phyloP scores from a whole-genome alignment of 2,113 vertebrate genomes.

The Nyctibius bracteatus region DNA sequence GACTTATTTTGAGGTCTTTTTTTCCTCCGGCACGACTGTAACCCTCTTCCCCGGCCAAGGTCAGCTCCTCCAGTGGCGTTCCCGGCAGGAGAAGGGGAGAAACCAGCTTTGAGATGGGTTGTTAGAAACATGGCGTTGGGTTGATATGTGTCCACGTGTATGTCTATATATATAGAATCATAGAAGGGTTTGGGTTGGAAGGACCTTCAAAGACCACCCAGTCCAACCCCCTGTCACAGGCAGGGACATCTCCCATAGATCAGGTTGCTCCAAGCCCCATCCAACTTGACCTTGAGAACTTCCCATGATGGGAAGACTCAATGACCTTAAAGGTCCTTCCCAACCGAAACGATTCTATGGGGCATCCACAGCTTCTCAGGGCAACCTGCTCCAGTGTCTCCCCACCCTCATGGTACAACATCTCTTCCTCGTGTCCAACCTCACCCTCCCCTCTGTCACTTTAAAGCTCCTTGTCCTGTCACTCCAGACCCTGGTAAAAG shows the following conservation, averaged over 20 bases:
- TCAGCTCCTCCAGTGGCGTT: neutral
- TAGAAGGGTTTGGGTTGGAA: too few species aligned
- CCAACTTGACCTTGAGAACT: neutral
- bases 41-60: too few species aligned
- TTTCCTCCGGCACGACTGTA: too few species aligned
- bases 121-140: neutral
- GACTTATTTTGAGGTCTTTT: too few species aligned
- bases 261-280: neutral
- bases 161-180: neutral
- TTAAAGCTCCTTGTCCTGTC: neutral
- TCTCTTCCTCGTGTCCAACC: neutral
- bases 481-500: neutral
- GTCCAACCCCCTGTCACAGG: too few species aligned
- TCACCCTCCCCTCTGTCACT: too few species aligned
- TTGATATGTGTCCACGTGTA: neutral
- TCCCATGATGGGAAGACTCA: rapidly evolving
- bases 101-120: neutral
- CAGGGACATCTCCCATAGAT: too few species aligned
- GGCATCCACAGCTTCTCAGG: neutral
- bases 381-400: neutral
- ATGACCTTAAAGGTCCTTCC: too few species aligned
- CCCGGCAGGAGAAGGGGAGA: neutral
- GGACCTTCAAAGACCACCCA: neutral
- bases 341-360: too few species aligned
- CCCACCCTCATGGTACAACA: neutral